These are phyloP conservation scores for Halictus ligatus DNA, from an alignment of 2,888 invertebrate genomes.

Conservation along the genomic window DNA sequence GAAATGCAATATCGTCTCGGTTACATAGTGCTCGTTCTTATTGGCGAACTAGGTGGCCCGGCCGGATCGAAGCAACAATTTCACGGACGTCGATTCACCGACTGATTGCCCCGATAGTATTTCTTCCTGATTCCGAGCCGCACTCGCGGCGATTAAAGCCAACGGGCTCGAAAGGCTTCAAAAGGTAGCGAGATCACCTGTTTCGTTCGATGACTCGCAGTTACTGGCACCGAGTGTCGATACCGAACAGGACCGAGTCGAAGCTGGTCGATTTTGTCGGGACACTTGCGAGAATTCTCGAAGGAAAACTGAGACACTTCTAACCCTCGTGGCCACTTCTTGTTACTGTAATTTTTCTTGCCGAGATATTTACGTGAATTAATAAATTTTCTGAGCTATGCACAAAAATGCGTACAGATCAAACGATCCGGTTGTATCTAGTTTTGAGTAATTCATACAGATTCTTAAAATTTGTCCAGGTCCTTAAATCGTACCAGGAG, in stretches of 20 bases:
- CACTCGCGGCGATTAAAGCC: slow-evolving; percentile 12
- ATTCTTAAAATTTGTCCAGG: no score
- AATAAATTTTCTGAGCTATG: no score
- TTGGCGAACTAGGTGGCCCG: slow-evolving; percentile 25
- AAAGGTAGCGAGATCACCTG: neutral
- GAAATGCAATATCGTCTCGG: slow-evolving; percentile 55
- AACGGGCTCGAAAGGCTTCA: neutral
- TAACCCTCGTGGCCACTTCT: no score
- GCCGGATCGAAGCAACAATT: slow-evolving; percentile 30
- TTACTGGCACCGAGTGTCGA: neutral
- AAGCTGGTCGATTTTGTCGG: neutral
- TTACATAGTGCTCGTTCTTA: slow-evolving; percentile 53
- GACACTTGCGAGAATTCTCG: no score
- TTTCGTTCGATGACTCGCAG: neutral
- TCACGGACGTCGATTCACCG: slow-evolving; percentile 41
- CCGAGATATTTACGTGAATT: no score
- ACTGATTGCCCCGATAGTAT: slow-evolving; percentile 27
- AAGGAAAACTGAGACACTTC: no score
- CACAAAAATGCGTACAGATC: no score
- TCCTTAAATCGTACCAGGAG: no score
- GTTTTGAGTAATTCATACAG: no score
- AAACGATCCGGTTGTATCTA: no score
- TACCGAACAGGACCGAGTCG: neutral
- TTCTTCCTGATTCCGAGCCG: neutral
- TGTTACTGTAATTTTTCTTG: no score